These are phyloP conservation scores for Porites rus DNA, from an alignment of 92 coral and sea anemone genomes.

Conservation along the genomic window DNA sequence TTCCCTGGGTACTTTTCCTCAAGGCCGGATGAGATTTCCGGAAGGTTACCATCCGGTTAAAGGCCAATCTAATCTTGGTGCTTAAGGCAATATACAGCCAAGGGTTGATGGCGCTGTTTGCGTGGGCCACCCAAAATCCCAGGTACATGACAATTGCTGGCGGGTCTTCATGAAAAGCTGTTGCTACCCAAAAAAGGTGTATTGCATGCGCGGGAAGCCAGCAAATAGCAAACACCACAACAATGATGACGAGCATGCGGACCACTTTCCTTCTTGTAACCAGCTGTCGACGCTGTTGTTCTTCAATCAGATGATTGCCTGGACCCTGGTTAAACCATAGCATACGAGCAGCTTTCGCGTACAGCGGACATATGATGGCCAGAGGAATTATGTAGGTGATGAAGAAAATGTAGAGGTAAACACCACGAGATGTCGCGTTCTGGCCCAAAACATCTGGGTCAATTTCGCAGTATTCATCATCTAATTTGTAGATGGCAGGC, in stretches of 20 bases:
- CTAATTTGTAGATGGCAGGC: background rate
- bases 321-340: background rate
- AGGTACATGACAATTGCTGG: background rate
- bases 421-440: background rate
- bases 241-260: slow-evolving; percentile 12
- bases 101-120: slow-evolving; percentile 24
- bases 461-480: background rate
- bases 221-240: slow-evolving; percentile 7
- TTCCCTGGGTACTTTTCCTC: too few relatives aligned
- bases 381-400: too few relatives aligned
- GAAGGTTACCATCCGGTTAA: too few relatives aligned
- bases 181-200: background rate
- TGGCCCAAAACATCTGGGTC: background rate
- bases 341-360: background rate
- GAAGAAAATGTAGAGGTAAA: background rate
- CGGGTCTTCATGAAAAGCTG: background rate
- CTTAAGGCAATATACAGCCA: slow-evolving; percentile 11
- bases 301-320: background rate
- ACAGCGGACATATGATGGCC: background rate
- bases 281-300: background rate
- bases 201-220: slow-evolving; percentile 10
- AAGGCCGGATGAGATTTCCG: too few relatives aligned
- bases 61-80: slow-evolving; percentile 1
- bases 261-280: slow-evolving; percentile 1
- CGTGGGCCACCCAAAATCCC: background rate